Evolutionary conservation across 2,797 vertebrate genomes (phyloP), one percentile per base, ranked within the genome.

Genomic region (Xiphorhynchus erythropygius): DNA sequence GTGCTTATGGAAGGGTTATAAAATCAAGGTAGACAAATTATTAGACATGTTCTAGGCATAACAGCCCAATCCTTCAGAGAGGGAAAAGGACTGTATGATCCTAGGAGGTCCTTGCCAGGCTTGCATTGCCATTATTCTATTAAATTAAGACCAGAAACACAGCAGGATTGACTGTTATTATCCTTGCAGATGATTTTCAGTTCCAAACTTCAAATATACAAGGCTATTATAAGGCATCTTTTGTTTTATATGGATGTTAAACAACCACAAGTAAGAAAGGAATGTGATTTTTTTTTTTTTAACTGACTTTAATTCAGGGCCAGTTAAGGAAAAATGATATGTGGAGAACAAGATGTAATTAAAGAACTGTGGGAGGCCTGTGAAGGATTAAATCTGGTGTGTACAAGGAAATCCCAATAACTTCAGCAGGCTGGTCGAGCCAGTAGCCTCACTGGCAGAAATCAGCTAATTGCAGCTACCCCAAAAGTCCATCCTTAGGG

Each of bases 101-200:
- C 74, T 74, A 93, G 25, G 42, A 86, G 65, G 46, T 56, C 42
- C 47, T 70, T 81, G 41, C 37, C 28, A 71, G 76, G 49, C 57
- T 86, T 69, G 23, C 25, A 18, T 55, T 84, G 63, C 55, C 21
- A 73, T 92, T 93, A 78, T 84, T 95, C 83, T 88, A 42, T 91
- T 88, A 90, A 93, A 93, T 90, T 89, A 89, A 79, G 84, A 50
- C 24, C 32, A 63, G 52, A 9, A 88, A 79, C 77, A 76, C 67
- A 63, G 67, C 39, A 71, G 81, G 32, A 59, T 76, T 93, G 65
- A 69, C 65, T 88, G 47, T 84, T n/a, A 70, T 19, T 91, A 52
- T 84, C 74, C 90, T 89, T 69, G 55, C 27, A 75, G 84, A 76
- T 71, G 81, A 73, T 62, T 78, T 90, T 75, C 50, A 11, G 22